Base-by-base conservation (phyloP, 2,113 vertebrate genomes). In the Euleptes europaea region DNA sequence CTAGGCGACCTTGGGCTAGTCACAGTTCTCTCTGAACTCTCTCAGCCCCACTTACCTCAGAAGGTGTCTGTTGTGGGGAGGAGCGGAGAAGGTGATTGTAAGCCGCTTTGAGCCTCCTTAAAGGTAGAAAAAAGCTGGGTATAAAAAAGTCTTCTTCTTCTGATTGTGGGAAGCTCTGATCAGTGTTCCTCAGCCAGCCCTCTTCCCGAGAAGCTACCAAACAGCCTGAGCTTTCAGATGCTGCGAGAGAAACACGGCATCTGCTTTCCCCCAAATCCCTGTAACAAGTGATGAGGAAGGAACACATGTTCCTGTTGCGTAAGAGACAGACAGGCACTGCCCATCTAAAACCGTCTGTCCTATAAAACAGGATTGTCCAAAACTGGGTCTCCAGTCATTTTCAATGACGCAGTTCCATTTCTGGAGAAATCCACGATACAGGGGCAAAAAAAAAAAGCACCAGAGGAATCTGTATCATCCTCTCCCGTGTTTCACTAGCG, bases 331-430 rank as follows among this genome's bases (percentile, higher is more conserved):
- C 2, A 11, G 21, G 49, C 74, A 12, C n/a, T 76, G 21, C 17
- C 4, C 28, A 33, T 38, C 3, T 8, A 38, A 5, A 49, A 54
- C 54, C 1, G 17, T 33, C 83, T 63, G 47, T 14, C 21, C 60
- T 57, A 70, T 44, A 35, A 47, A 60, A n/a, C 19, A 9, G 38
- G 44, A 38, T 13, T 75, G 26, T 77, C 44, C 71, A 19, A 26
- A 23, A 8, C 19, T 51, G 35, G 28, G 47, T 42, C 28, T 65
- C 40, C 31, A 38, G 17, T 10, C 5, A 2, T 57, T 54, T 69
- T 40, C 57, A 31, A 60, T 78, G 74, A 83, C 28, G 80, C 44
- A 65, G 80, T 8, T 77, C 31, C 66, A 49, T 72, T 87, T 78
- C 76, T 33, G 42, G 81, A 87, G 80, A 78, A 28, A 66, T 72